Conservation (phyloP, 2,888 invertebrate species). For the Globia sparganii region DNA sequence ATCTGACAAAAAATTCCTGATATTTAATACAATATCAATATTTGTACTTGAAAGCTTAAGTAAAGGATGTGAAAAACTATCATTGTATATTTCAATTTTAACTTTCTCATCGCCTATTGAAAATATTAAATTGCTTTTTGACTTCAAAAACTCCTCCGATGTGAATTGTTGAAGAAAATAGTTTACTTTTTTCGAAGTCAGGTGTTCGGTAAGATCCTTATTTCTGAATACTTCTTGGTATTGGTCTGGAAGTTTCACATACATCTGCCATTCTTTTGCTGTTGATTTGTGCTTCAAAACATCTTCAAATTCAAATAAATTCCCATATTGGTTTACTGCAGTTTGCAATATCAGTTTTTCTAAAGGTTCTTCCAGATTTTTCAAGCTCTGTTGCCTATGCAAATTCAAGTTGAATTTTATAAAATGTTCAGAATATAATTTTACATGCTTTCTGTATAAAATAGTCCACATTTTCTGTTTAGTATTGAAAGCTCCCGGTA, state of each 20-base stretch:
- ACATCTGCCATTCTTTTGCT: conserved; percentile 69
- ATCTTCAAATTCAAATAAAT: conserved; percentile 74
- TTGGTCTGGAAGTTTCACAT: conserved; percentile 76
- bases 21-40: conserved; percentile 70
- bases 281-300: conserved; percentile 33
- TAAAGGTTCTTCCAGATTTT: conserved; percentile 66
- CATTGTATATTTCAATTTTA: conserved; percentile 73
- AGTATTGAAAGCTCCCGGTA: conserved; percentile 77
- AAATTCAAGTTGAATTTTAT: conserved; percentile 70
- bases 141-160: conserved; percentile 77
- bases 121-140: conserved; percentile 70
- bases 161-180: conserved; percentile 72
- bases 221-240: conserved; percentile 73
- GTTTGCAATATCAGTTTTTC: conserved; percentile 72
- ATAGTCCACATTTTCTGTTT: conserved; percentile 77
- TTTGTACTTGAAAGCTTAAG: conserved; percentile 76
- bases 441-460: conserved; percentile 74
- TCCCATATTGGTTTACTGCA: conserved; percentile 67
- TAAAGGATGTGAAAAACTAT: conserved; percentile 75
- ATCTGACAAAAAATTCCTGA: conserved; percentile 80
- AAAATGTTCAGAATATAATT: conserved; percentile 79
- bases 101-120: conserved; percentile 73
- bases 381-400: conserved; percentile 62
- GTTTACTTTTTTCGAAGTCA: conserved; percentile 69
- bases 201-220: conserved; percentile 60